Percentiles rank a stretch among this genome's conserved stretches.
phyloP scores from a whole-genome alignment of 2,888 invertebrate genomes.

The Epsilonema sp. region DNA sequence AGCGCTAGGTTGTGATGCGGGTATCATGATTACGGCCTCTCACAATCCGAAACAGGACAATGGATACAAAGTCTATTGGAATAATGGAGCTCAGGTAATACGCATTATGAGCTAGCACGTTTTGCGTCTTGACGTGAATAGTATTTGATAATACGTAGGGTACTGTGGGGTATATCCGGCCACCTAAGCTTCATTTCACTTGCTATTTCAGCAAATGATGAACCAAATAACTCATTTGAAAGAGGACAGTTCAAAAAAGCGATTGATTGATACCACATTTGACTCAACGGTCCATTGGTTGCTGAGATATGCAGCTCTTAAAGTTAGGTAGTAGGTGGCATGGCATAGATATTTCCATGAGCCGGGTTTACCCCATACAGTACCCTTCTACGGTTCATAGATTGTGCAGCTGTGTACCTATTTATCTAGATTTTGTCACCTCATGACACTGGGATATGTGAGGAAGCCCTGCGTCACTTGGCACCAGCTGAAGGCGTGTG shows the following conservation, averaged over 20 bases:
- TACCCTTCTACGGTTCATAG: slow-evolving; percentile 4
- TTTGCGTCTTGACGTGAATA: neutral
- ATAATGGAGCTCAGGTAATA: slow-evolving; percentile 59
- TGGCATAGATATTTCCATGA: slow-evolving; percentile 9
- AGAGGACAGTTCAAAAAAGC: no score
- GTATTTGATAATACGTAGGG: no score
- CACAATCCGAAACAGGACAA: slow-evolving; percentile 89
- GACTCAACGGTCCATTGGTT: no score
- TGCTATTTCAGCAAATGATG: no score
- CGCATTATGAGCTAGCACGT: slow-evolving; percentile 5
- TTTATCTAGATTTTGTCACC: slow-evolving; percentile 66
- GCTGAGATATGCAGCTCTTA: no score
- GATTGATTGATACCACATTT: no score
- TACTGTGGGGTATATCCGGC: no score
- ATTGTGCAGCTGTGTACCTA: neutral
- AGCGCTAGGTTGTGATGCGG: slow-evolving; percentile 52
- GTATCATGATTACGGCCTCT: slow-evolving; percentile 83
- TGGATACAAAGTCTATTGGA: slow-evolving; percentile 88
- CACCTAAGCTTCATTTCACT: no score
- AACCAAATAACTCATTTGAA: no score
- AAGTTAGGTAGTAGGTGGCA: neutral
- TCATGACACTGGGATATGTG: slow-evolving; percentile 64
- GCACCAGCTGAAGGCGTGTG: slow-evolving; percentile 57
- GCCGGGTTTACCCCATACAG: no score
- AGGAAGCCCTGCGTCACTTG: slow-evolving; percentile 51